Conservation (phyloP, 2,888 invertebrate genomes). For the Apotomis turbidana region DNA sequence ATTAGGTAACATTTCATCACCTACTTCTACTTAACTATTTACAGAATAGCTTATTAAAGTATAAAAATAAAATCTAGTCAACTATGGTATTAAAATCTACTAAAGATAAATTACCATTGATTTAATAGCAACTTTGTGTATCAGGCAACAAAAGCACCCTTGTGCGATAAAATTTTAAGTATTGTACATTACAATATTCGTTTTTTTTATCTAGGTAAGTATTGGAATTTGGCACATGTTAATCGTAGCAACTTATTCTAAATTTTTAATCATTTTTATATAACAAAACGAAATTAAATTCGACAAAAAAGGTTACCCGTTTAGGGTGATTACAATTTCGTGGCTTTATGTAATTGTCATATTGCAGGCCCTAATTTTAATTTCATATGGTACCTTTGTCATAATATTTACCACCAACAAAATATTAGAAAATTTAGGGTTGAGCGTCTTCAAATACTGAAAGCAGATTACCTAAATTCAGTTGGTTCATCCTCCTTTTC, state of each 20-base stretch:
- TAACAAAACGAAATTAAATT: too few relatives aligned
- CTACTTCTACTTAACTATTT: conserved; percentile 39
- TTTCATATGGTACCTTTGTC: too few relatives aligned
- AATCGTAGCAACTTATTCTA: background rate
- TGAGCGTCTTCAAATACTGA: too few relatives aligned
- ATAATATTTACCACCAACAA: too few relatives aligned
- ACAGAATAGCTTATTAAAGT: conserved; percentile 38
- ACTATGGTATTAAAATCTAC: conserved; percentile 18
- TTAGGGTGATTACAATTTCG: too few relatives aligned
- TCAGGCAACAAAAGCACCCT: background rate
- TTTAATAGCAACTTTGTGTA: conserved; percentile 5
- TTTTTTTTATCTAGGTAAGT: background rate
- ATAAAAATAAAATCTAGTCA: conserved; percentile 29
- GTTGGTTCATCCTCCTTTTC: too few relatives aligned
- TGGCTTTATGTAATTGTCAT: too few relatives aligned
- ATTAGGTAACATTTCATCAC: conserved; percentile 40
- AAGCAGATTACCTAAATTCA: too few relatives aligned
- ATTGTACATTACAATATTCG: background rate
- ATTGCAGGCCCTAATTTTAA: too few relatives aligned
- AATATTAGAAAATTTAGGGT: too few relatives aligned
- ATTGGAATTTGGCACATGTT: conserved; percentile 14
- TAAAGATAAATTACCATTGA: conserved; percentile 5
- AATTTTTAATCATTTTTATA: too few relatives aligned
- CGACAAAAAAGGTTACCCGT: too few relatives aligned
- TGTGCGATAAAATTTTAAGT: background rate